phyloP scores from a whole-genome alignment of 2,888 invertebrate species.

The Epistrophella euchroma region DNA sequence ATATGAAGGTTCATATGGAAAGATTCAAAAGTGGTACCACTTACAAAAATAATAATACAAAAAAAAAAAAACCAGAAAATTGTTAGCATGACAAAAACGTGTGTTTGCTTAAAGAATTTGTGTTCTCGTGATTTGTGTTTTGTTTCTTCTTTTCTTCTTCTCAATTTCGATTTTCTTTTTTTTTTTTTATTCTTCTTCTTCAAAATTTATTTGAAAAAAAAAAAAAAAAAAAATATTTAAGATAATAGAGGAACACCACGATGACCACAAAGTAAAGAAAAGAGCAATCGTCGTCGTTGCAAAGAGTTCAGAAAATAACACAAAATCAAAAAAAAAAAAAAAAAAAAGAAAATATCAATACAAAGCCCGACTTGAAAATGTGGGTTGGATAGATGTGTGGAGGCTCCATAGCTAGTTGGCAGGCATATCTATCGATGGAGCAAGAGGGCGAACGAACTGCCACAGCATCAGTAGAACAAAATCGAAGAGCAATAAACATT shows the following conservation, averaged over 20 bases:
- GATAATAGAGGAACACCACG: conserved; percentile 28
- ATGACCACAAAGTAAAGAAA: conserved; percentile 43
- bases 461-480: conserved; percentile 29
- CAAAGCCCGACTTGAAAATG: conserved; percentile 56
- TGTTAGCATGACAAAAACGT: conserved; percentile 76
- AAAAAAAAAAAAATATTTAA: neutral
- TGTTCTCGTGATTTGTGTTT: conserved; percentile 73
- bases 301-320: conserved; percentile 20
- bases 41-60: conserved; percentile 46
- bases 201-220: conserved; percentile 7
- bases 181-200: conserved; percentile 18
- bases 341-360: conserved; percentile 42
- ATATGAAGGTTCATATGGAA: neutral
- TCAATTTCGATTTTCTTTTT: conserved; percentile 41
- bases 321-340: neutral
- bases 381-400: conserved; percentile 47
- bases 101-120: conserved; percentile 73
- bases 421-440: neutral
- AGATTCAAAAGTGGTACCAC: conserved; percentile 61
- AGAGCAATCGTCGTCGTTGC: conserved; percentile 51
- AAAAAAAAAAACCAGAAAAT: conserved; percentile 54
- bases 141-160: conserved; percentile 43
- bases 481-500: conserved; percentile 70
- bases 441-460: neutral
- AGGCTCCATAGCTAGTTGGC: neutral